These are phyloP conservation scores for Drosophila maculinotata DNA, from an alignment of 2,888 invertebrate species.

Conservation along the genomic window DNA sequence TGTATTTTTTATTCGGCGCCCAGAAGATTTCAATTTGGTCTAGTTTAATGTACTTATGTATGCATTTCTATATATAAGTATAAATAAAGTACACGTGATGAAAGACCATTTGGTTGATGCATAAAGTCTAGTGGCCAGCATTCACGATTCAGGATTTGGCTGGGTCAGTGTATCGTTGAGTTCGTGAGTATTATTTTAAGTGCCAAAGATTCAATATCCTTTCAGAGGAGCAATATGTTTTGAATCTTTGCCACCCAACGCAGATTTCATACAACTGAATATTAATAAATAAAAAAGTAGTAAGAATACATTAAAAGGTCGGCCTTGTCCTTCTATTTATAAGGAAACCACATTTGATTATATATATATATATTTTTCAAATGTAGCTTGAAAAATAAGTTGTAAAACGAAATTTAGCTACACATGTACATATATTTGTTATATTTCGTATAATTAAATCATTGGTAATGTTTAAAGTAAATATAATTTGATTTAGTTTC, in stretches of 20 bases:
- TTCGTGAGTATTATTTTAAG: slow-evolving; percentile 2
- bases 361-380: not conserved
- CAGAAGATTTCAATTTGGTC: not conserved
- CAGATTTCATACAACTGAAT: too few species aligned
- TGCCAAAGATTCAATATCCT: not conserved
- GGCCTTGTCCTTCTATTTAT: not conserved
- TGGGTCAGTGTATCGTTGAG: slow-evolving; percentile 14
- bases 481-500: slow-evolving; percentile 47
- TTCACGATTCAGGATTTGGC: slow-evolving; percentile 14
- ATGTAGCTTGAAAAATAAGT: slow-evolving; percentile 3
- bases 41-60: slow-evolving; percentile 17
- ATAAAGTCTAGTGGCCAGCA: slow-evolving; percentile 22
- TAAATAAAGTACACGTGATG: slow-evolving; percentile 17
- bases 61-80: slow-evolving; percentile 15
- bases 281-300: too few species aligned
- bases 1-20: not conserved
- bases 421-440: slow-evolving; percentile 15
- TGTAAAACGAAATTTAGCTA: not conserved
- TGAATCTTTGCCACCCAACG: too few species aligned
- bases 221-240: too few species aligned
- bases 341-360: not conserved
- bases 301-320: too few species aligned
- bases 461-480: slow-evolving; percentile 56
- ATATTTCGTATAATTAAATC: slow-evolving; percentile 40
- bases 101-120: slow-evolving; percentile 13